Evolutionary conservation across 1,140 invertebrate species (phyloP), one percentile per base, ranked within the genome.

Genomic region (Leucophenga varia): DNA sequence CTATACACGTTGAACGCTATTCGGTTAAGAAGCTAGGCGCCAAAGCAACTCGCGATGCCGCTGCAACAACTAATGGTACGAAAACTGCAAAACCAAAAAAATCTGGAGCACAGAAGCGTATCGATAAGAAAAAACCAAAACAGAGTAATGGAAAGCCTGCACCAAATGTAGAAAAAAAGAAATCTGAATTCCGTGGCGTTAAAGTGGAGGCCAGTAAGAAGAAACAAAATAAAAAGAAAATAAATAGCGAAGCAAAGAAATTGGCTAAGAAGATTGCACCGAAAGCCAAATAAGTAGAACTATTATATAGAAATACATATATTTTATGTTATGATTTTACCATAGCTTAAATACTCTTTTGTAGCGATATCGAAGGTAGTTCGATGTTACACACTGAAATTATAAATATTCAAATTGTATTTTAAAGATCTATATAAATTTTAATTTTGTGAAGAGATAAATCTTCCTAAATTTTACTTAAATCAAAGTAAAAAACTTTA

Each of bases 221-320:
- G 34, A 47, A 48, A 31, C 35, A 40, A 10, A 61, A 57, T 14
- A 65, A 68, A n/a, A 63, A 65, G 48, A 69, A 48, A 43, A 47
- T 42, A 10, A 63, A 55, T 17, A 52, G 43, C 16, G 43, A 57
- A 37, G 42, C 69, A 47, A 44, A 49, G 6, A 49, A 52, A 2
- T 42, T 74, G 31, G 70, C 70, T n/a, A 71, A 74, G 39, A 74
- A 74, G 50, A 73, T 74, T 49, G 71, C 71, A 2, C 71, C 71
- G 2, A 39, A 65, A 59, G 17, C 13, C 20, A 4, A 63, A 47
- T 16, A 40, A 14, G 25, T 8, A 30, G 25, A n/a, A n/a, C n/a
- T n/a, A n/a, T n/a, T n/a, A n/a, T n/a, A n/a, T n/a, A n/a, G n/a
- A n/a, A n/a, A n/a, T n/a, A n/a, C n/a, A n/a, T n/a, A n/a, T n/a